These are phyloP conservation scores for Mactra quadrangularis DNA, from an alignment of 1,140 invertebrate genomes.

Conservation along the genomic window DNA sequence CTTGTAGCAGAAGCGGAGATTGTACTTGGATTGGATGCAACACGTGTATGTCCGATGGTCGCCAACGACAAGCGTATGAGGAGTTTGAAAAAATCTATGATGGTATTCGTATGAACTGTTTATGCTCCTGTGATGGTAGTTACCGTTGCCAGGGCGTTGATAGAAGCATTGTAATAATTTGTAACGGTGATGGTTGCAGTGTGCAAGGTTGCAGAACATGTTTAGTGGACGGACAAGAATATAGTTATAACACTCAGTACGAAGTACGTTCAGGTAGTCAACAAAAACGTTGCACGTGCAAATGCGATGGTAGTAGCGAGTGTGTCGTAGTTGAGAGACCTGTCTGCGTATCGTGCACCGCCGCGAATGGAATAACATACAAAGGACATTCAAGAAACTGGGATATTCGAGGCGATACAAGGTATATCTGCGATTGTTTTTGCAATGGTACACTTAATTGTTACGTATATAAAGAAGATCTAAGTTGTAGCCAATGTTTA, in stretches of 20 bases:
- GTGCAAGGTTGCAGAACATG: slow-evolving; percentile 45
- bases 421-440: slow-evolving; percentile 48
- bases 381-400: slow-evolving; percentile 44
- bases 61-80: slow-evolving; percentile 26
- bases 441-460: slow-evolving; percentile 45
- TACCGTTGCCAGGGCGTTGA: slow-evolving; percentile 52
- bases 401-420: neutral
- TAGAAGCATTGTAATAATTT: slow-evolving; percentile 25
- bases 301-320: slow-evolving; percentile 31
- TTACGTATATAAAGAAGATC: neutral
- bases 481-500: slow-evolving; percentile 29
- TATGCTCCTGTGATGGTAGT: slow-evolving; percentile 52
- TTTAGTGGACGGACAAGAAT: slow-evolving; percentile 30
- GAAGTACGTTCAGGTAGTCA: neutral
- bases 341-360: slow-evolving; percentile 24
- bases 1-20: slow-evolving; percentile 17
- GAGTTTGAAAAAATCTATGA: slow-evolving; percentile 51
- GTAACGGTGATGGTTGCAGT: slow-evolving; percentile 37
- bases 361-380: slow-evolving; percentile 38
- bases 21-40: slow-evolving; percentile 43
- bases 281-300: slow-evolving; percentile 27
- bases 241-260: slow-evolving; percentile 9
- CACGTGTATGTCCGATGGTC: slow-evolving; percentile 40
- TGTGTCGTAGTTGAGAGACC: slow-evolving; percentile 29
- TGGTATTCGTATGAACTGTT: slow-evolving; percentile 32